Evolutionary conservation across 2,797 vertebrate species (phyloP).

Genomic region (Selene dorsalis): DNA sequence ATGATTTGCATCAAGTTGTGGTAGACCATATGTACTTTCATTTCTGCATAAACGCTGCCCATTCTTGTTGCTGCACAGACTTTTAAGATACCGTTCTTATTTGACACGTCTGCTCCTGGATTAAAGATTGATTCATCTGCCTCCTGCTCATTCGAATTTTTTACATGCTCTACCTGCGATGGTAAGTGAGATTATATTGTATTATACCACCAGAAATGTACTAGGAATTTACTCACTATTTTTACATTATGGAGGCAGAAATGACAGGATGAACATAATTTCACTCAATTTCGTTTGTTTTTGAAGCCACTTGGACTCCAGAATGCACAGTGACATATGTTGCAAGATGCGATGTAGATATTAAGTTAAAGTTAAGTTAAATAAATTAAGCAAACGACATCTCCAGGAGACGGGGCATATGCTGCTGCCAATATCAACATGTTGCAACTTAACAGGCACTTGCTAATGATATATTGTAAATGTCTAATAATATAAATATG

Average conservation of each 20-base stretch:
- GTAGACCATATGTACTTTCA: slow-evolving; percentile 52
- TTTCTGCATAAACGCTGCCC: slow-evolving; percentile 55
- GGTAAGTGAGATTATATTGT: slow-evolving; percentile 60
- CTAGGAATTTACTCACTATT: background rate
- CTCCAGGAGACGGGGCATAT: background rate
- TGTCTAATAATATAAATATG: too few species aligned
- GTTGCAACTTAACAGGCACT: background rate
- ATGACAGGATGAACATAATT: background rate
- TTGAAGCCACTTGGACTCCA: background rate
- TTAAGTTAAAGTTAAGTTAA: too few species aligned
- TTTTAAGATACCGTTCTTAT: background rate
- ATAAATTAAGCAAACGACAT: background rate
- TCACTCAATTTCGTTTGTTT: background rate
- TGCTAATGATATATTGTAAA: too few species aligned
- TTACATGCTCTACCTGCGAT: background rate
- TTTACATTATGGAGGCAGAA: background rate
- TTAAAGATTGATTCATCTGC: background rate
- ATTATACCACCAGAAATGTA: background rate
- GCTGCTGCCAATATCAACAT: background rate
- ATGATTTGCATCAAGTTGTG: slow-evolving; percentile 29
- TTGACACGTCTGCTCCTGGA: slow-evolving; percentile 3
- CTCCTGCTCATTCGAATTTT: background rate
- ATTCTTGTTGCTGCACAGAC: slow-evolving; percentile 1
- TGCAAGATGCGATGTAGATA: too few species aligned
- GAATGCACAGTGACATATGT: background rate